Base-by-base conservation (phyloP, 1,140 invertebrate genomes). In the Drosophila tani region DNA sequence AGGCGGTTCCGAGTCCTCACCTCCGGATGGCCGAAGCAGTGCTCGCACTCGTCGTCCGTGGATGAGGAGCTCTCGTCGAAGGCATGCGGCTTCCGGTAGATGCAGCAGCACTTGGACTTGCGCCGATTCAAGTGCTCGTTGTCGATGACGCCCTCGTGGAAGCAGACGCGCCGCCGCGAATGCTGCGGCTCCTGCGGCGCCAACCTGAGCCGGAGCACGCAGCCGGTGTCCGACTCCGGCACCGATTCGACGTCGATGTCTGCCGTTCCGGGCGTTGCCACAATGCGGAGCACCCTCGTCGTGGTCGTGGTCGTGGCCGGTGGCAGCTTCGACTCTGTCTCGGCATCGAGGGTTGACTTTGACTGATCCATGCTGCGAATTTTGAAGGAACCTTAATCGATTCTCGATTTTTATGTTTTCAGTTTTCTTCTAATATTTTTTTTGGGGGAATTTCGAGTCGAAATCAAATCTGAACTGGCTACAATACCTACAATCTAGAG, bases 91-190 rank as follows among this genome's bases (percentile, higher is more conserved):
- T 97, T 98, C 81, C 96, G 95, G 92, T 97, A 98, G 90, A 98
- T 97, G 92, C 97, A 98, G 92, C 97, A 98, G 94, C 98, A 98
- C 95, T 98, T 99, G 57, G 97, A 98, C 93, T 98, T 98, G 93
- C 97, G 98, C 91, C 97, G 97, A 86, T 97, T 97, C 95, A 98
- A 95, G 91, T 97, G 92, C 93, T 99, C 98, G 94, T 99, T 99
- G 91, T 98, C 97, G 21, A 99, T 96, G 2, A 97, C 98, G 65
- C 96, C 97, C 74, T 95, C 95, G 19, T 95, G 96, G 96, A 97
- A 99, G 79, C 96, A 95, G 5, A 98, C 97, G 93, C 96, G 96
- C 12, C 32, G 17, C 19, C 2, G 15, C 27, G 3, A 19, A 7
- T 29, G 6, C 71, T 95, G 94, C 21, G 94, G 94, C 91, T 95